phyloP scores from a whole-genome alignment of 2,113 vertebrate genomes.

The Setophaga petechia region DNA sequence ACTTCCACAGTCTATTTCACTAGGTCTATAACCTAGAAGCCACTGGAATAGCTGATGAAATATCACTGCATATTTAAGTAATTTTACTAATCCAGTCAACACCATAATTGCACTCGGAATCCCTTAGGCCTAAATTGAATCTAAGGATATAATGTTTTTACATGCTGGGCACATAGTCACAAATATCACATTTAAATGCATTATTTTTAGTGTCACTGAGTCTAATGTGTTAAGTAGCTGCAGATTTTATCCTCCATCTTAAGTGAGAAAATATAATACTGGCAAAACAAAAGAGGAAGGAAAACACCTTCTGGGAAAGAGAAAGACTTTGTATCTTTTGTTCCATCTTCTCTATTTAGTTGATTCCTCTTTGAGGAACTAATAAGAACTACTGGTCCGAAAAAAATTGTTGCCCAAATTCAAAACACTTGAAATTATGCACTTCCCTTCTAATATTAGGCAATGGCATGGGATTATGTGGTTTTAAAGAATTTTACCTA shows the following conservation, averaged over 20 bases:
- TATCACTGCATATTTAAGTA: slow-evolving; percentile 8
- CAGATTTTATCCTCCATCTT: background rate
- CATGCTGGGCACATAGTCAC: background rate
- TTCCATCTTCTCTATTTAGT: background rate
- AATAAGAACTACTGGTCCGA: background rate
- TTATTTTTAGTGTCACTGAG: slow-evolving; percentile 13
- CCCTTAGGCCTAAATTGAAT: slow-evolving; percentile 5
- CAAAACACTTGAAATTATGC: background rate
- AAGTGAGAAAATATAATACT: background rate
- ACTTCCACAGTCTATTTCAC: background rate
- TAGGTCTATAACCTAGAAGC: background rate
- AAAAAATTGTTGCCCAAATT: background rate
- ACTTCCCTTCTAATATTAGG: background rate
- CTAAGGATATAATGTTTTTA: background rate
- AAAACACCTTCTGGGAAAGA: background rate
- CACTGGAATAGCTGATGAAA: background rate
- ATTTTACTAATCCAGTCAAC: background rate
- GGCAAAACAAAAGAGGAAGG: slow-evolving; percentile 22
- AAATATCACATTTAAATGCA: slow-evolving; percentile 56
- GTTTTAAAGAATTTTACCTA: slow-evolving; percentile 21
- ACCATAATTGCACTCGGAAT: background rate
- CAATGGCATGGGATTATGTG: background rate
- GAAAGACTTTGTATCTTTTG: background rate
- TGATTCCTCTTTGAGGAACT: background rate
- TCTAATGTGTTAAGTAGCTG: background rate